Percentiles rank a stretch among this genome's conserved stretches.
Evolutionary conservation across 2,888 invertebrate genomes (phyloP).

Genomic region (Isotomurus palustris): DNA sequence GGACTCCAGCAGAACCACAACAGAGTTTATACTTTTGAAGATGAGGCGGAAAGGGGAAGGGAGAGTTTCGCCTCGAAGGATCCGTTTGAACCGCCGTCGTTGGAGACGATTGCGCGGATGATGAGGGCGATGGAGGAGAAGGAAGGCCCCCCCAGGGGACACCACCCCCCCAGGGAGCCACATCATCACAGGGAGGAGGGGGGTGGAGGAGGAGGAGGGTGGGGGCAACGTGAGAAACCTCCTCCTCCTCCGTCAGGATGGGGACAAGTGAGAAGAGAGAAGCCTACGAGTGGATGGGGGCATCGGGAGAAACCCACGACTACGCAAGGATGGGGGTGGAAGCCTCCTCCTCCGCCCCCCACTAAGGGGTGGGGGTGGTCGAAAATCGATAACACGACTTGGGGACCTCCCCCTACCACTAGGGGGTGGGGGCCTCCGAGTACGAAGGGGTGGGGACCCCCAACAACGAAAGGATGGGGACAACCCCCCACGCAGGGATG

Average conservation of each 20-base stretch:
- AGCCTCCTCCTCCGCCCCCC: slow-evolving; percentile 16
- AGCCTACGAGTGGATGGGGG: slow-evolving; percentile 6
- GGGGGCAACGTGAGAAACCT: background rate
- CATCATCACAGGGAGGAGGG: background rate
- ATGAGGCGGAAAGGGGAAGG: background rate
- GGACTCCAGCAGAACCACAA: background rate
- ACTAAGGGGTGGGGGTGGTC: slow-evolving; percentile 9
- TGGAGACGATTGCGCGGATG: slow-evolving; percentile 19
- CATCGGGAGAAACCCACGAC: background rate
- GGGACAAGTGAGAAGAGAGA: background rate
- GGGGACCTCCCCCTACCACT: background rate
- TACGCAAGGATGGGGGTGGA: background rate
- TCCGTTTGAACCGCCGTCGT: slow-evolving; percentile 26
- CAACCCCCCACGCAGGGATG: background rate
- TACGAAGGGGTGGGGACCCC: background rate
- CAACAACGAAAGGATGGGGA: background rate
- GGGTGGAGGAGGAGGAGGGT: background rate
- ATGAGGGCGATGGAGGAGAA: slow-evolving; percentile 8
- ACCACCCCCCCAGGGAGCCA: background rate
- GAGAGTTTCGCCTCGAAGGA: slow-evolving; percentile 17
- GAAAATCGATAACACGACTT: background rate
- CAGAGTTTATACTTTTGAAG: background rate
- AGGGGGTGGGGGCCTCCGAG: too few species aligned
- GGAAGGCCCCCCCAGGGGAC: background rate
- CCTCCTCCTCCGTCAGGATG: slow-evolving; percentile 2